Evolutionary conservation across 2,113 vertebrate species (phyloP), one percentile per base, ranked within the genome.

Genomic region (Spheniscus mendiculus): DNA sequence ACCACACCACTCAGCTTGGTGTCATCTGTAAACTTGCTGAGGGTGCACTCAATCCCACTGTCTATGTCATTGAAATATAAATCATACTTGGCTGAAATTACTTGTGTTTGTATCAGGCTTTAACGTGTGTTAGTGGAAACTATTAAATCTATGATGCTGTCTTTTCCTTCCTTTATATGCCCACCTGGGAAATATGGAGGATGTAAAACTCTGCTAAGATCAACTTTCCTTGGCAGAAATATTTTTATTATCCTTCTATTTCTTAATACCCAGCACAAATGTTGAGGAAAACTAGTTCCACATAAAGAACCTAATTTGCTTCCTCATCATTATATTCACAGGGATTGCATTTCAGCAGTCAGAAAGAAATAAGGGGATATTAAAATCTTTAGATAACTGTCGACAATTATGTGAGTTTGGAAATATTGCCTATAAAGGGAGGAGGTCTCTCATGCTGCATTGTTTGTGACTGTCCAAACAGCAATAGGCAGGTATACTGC

Each of bases 231-330:
- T 42, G 66, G 87, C 87, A 94, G 89, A 97, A 95, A 97, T 89
- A 94, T 83, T 94, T 97, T 97, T 96, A 97, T 97, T 96, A 94
- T 62, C 62, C 66, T 45, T 87, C 70, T 89, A 72, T 87, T 96
- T 94, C 83, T 87, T 76, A 71, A 87, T 77, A 76, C 36, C 26
- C 23, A 96, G 89, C 87, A 87, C 87, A 90, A 96, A 96, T 12
- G 12, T 38, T 66, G 87, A 77, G 74, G 73, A 62, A 93, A 96
- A 77, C 77, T 38, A n/a, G 78, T 70, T 91, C 84, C 73, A 80
- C 42, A 87, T 90, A 94, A 93, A 93, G 76, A 87, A 97, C 84
- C 65, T 93, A 81, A 97, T 97, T 95, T 96, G 52, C 91, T 66
- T 94, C 30, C 71, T 86, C 58, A 50, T 89, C 53, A 1, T 89